A percentile compares a stretch with the other conserved stretches of the same genome.
These are phyloP conservation scores for Scomber japonicus DNA, from an alignment of 2,113 vertebrate species.

Conservation along the genomic window DNA sequence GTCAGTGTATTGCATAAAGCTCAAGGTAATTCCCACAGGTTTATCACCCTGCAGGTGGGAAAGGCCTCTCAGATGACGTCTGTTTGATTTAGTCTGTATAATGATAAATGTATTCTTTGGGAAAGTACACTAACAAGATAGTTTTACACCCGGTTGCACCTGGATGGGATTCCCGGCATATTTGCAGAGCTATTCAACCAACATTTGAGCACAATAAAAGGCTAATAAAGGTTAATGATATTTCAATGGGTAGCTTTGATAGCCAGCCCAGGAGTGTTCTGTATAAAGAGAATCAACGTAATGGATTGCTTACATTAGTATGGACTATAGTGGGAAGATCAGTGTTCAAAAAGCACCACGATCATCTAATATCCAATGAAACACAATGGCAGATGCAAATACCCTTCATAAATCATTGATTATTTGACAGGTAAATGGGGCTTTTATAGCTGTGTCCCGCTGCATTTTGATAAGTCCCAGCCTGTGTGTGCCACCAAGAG, in stretches of 20 bases:
- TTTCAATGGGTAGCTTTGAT: constrained; percentile 18
- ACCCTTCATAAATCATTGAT: constrained; percentile 35
- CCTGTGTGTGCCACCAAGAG: constrained; percentile 15
- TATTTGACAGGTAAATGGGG: constrained; percentile 60
- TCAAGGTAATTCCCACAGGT: constrained; percentile 7
- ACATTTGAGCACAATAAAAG: neutral
- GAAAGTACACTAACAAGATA: neutral
- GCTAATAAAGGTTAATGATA: constrained; percentile 31
- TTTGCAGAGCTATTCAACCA: neutral
- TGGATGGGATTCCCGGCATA: neutral
- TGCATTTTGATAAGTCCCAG: constrained; percentile 37
- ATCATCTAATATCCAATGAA: constrained; percentile 10
- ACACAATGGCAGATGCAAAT: constrained; percentile 1
- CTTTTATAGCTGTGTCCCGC: constrained; percentile 38
- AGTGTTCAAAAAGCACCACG: neutral
- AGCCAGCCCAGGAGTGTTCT: neutral
- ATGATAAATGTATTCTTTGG: neutral
- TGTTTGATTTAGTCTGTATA: constrained; percentile 14
- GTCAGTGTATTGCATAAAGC: neutral
- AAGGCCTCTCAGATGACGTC: neutral
- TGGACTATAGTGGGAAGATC: neutral
- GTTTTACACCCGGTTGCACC: constrained; percentile 39
- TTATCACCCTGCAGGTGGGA: constrained; percentile 14
- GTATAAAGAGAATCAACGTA: neutral
- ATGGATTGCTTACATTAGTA: constrained; percentile 33